Conservation (phyloP, 2,797 vertebrate species). For the Botia kubotai region DNA sequence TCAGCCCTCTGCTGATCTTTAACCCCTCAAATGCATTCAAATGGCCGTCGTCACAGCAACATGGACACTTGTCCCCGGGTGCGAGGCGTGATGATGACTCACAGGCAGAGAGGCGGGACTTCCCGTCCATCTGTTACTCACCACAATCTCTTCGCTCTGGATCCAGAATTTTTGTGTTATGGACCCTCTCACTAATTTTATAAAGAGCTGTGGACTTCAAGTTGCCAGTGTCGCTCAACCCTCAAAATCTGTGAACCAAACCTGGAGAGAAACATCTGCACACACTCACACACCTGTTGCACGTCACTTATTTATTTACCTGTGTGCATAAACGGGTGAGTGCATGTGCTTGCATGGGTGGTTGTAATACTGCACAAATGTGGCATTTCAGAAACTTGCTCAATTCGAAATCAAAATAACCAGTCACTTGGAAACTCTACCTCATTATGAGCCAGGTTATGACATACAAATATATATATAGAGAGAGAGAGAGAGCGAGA, state of each 20-base stretch:
- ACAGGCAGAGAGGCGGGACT: constrained; percentile 48
- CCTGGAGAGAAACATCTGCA: constrained; percentile 68
- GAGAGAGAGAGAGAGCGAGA: constrained; percentile 57
- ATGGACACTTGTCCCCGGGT: constrained; percentile 72
- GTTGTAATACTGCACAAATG: constrained; percentile 69
- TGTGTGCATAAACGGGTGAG: constrained; percentile 66
- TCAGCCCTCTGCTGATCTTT: constrained; percentile 61
- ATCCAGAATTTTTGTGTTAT: constrained; percentile 52
- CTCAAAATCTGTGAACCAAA: constrained; percentile 77
- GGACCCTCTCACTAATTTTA: constrained; percentile 66
- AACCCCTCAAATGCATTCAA: constrained; percentile 62
- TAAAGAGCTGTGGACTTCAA: constrained; percentile 62
- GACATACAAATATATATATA: constrained; percentile 67
- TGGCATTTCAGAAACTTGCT: constrained; percentile 74
- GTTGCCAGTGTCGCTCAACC: constrained; percentile 68
- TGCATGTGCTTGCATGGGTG: constrained; percentile 59
- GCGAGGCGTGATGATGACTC: constrained; percentile 65
- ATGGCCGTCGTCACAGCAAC: constrained; percentile 72
- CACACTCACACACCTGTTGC: constrained; percentile 60
- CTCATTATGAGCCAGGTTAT: constrained; percentile 71
- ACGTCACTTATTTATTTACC: constrained; percentile 81
- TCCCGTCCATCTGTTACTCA: constrained; percentile 48
- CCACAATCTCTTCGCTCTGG: constrained; percentile 35
- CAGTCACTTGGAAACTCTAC: constrained; percentile 62
- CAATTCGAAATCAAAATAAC: constrained; percentile 50